Evolutionary conservation across 2,113 vertebrate species (phyloP).

Genomic region (Silurus meridionalis): DNA sequence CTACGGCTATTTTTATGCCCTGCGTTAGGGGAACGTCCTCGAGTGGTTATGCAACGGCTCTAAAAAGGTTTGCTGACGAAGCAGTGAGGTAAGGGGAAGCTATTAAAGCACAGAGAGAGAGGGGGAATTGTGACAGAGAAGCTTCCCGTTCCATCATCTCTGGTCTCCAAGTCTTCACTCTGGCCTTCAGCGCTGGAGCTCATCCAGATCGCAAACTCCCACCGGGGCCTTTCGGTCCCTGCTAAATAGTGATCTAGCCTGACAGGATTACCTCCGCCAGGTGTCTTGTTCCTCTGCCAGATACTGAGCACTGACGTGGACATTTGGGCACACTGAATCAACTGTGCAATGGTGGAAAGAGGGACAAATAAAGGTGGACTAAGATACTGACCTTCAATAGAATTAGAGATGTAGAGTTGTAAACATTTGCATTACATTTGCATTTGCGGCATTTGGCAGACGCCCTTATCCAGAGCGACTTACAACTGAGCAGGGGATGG

Average conservation of each 20-base stretch:
- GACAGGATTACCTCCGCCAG: slow-evolving; percentile 69
- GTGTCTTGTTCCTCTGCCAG: slow-evolving; percentile 65
- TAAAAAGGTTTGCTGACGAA: background rate
- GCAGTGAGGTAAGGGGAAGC: background rate
- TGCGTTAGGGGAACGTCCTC: background rate
- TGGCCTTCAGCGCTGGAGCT: slow-evolving; percentile 65
- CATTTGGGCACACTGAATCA: slow-evolving; percentile 28
- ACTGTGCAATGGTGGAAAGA: slow-evolving; percentile 8
- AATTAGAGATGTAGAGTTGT: no score
- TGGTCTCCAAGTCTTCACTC: slow-evolving; percentile 54
- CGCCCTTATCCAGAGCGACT: no score
- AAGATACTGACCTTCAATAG: background rate
- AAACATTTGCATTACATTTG: no score
- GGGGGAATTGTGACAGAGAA: background rate
- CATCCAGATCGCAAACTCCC: slow-evolving; percentile 56
- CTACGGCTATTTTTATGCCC: background rate
- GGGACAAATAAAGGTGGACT: background rate
- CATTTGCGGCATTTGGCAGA: no score
- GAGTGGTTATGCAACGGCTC: background rate
- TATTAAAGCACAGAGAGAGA: background rate
- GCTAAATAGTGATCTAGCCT: slow-evolving; percentile 72
- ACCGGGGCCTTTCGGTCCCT: slow-evolving; percentile 60
- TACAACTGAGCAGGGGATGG: no score
- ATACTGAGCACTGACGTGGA: slow-evolving; percentile 51
- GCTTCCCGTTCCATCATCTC: background rate